Conservation (phyloP, 1,140 invertebrate genomes). For the Drosophila nebulosa region DNA sequence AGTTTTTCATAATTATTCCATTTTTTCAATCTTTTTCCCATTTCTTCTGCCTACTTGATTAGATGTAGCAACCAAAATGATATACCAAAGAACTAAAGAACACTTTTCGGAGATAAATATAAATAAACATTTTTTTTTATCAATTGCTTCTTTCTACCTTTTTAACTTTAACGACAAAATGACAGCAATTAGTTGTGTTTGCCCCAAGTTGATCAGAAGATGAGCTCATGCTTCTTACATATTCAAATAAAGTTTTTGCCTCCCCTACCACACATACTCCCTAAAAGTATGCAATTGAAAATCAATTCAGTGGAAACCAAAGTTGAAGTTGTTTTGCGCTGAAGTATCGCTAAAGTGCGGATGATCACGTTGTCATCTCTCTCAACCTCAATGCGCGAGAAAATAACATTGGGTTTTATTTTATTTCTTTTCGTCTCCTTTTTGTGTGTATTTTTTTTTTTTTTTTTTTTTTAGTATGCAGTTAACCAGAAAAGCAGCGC, state of each 20-base stretch:
- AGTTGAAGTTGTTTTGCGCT: background rate
- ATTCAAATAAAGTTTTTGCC: background rate
- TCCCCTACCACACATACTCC: too few relatives aligned
- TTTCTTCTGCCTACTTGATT: too few relatives aligned
- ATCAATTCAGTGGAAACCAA: background rate
- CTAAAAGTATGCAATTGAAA: background rate
- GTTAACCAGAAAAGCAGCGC: slow-evolving; percentile 73
- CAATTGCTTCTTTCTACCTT: too few relatives aligned
- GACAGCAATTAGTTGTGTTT: too few relatives aligned
- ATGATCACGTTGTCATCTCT: slow-evolving; percentile 1
- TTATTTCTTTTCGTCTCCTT: background rate
- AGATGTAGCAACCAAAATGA: too few relatives aligned
- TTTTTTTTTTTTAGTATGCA: slow-evolving; percentile 46
- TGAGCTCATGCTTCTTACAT: background rate
- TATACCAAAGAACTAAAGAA: too few relatives aligned
- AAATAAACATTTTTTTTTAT: too few relatives aligned
- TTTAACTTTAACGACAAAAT: too few relatives aligned
- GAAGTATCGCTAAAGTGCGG: background rate
- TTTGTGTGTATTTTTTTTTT: background rate
- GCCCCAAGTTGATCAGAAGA: too few relatives aligned
- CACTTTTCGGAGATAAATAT: too few relatives aligned
- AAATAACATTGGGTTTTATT: slow-evolving; percentile 1
- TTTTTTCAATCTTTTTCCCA: too few relatives aligned
- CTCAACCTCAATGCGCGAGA: background rate
- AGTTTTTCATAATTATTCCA: too few relatives aligned